Conservation (phyloP, 2,113 vertebrate species). For the Pteruthius melanotis region DNA sequence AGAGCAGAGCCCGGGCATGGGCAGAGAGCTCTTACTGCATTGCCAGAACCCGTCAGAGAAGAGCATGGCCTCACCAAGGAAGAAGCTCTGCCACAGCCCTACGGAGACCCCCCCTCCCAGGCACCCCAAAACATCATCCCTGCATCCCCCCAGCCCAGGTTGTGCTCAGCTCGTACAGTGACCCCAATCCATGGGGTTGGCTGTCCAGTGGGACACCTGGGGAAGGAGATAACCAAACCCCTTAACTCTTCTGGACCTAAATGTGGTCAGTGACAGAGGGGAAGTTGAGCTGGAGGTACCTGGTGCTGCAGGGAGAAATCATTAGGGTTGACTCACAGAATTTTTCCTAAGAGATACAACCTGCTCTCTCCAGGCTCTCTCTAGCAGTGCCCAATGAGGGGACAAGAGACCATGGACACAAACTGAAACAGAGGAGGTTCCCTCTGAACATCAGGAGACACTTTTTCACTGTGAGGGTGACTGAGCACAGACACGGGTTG, state of each 20-base stretch:
- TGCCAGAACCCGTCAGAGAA: fast-evolving
- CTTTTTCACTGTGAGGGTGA: neutral
- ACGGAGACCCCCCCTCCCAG: fast-evolving
- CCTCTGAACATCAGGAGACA: neutral
- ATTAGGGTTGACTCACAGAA: neutral
- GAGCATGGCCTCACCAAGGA: neutral
- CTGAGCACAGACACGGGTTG: neutral
- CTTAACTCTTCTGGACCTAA: neutral
- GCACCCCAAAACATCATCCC: neutral
- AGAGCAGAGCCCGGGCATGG: fast-evolving
- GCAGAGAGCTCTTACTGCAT: neutral
- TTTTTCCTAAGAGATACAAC: neutral
- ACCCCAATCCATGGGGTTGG: too few relatives aligned
- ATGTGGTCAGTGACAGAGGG: too few relatives aligned
- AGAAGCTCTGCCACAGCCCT: neutral
- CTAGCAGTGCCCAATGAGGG: neutral
- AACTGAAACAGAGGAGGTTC: neutral
- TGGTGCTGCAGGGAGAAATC: neutral
- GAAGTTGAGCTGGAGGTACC: neutral
- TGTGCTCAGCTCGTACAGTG: neutral
- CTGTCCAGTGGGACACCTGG: too few relatives aligned
- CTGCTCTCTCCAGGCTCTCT: neutral
- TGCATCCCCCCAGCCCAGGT: neutral
- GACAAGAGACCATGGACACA: neutral
- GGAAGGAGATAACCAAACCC: neutral